Base-by-base conservation (phyloP, 1,140 invertebrate genomes). In the Rhizoglyphus robini region DNA sequence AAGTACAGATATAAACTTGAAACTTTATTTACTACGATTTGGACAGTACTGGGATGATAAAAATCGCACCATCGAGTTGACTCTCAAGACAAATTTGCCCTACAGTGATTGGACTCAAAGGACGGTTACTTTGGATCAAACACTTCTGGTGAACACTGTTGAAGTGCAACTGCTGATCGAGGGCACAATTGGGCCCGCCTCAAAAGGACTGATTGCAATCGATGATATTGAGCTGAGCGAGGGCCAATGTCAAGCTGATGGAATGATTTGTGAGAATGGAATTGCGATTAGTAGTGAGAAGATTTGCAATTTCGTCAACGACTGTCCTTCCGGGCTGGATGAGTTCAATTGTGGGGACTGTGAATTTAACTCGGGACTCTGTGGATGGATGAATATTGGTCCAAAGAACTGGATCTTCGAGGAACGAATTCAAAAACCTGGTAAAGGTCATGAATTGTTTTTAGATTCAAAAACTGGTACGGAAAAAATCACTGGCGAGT, bases 351-450 rank as follows among this genome's bases (percentile, higher is more conserved):
- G 69, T 20, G 20, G 32, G 30, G 32, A 51, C 8, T 70, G 69
- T 32, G 58, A 69, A 32, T 70, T 70, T 60, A 68, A 70, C 61
- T 49, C 34, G 1, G 65, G 59, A 4, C 27, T 32, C 23, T 70
- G 69, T 46, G 68, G 66, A 0, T 70, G 69, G 69, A 30, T 20
- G 1, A 57, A 67, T 46, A 60, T 38, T 4, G 8, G 8, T 23
- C 8, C 8, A 8, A 15, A 54, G 31, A 15, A 32, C 8, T 54
- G 51, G 51, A 8, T 54, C 15, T 23, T 54, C 8, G n/a, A n/a
- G n/a, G n/a, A n/a, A 54, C 51, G 8, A 54, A 32, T 54, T 0
- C 31, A 4, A 4, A 41, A 29, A 15, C 36, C 34, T 5, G 47
- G 30, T 3, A 65, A 38, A 18, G 31, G 34, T n/a, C 63, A 57